These are phyloP conservation scores for Emydocephalus ijimae DNA, from an alignment of 2,113 vertebrate species.

Conservation along the genomic window DNA sequence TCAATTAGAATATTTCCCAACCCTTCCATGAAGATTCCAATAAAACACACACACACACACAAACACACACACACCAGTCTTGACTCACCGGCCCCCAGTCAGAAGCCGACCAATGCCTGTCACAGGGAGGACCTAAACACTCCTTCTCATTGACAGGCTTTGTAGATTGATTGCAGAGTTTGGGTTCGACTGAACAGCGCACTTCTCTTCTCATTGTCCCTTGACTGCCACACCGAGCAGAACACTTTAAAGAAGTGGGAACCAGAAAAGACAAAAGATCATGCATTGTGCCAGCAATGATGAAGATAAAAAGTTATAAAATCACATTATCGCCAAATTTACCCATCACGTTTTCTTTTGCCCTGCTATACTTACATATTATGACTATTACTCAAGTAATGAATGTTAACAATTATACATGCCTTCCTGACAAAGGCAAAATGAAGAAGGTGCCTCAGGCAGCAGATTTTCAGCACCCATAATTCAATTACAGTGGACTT, in stretches of 20 bases:
- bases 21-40: neutral
- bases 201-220: conserved; percentile 78
- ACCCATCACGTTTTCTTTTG: neutral
- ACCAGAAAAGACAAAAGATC: neutral
- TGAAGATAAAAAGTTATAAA: neutral
- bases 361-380: neutral
- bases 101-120: conserved; percentile 79
- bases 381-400: neutral
- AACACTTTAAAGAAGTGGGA: conserved; percentile 66
- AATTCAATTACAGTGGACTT: neutral
- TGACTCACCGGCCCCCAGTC: conserved; percentile 88
- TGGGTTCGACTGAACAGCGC: conserved; percentile 78
- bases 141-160: conserved; percentile 69
- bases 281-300: neutral
- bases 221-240: conserved; percentile 71
- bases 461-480: neutral
- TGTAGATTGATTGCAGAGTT: conserved; percentile 70
- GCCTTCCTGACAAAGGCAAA: neutral
- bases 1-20: neutral
- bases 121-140: conserved; percentile 78
- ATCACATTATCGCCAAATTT: neutral
- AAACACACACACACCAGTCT: fast-evolving
- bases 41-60: neutral
- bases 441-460: neutral
- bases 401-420: neutral